A percentile compares a stretch with the other conserved stretches of the same genome.
Conservation (phyloP, 2,888 invertebrate species). For the Heterodera filipjevi region DNA sequence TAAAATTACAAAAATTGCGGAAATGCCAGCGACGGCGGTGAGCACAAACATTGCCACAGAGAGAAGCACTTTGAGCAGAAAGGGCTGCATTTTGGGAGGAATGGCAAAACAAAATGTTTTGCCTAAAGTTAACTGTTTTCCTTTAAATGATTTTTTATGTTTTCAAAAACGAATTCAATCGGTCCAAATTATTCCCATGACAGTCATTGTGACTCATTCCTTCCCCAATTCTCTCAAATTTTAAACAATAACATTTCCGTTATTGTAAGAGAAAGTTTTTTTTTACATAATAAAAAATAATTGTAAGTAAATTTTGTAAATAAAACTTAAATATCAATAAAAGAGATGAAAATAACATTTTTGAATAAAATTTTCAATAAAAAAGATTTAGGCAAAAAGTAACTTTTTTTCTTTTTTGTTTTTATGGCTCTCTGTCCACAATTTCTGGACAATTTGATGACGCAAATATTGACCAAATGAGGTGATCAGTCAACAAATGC, state of each 20-base stretch:
- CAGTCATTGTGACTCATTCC: not conserved
- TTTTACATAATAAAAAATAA: not conserved
- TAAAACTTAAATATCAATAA: not conserved
- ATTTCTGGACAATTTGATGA: not conserved
- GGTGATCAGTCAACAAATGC: not conserved
- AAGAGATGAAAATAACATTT: too few species aligned
- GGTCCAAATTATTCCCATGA: not conserved
- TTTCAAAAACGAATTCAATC: not conserved
- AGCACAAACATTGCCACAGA: slow-evolving; percentile 51
- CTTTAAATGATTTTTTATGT: too few species aligned
- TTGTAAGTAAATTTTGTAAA: not conserved
- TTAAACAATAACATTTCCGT: not conserved
- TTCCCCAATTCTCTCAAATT: not conserved
- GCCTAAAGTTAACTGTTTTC: not conserved
- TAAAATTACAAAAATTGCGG: slow-evolving; percentile 47
- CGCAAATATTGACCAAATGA: not conserved
- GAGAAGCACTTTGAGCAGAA: slow-evolving; percentile 23
- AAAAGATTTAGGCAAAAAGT: not conserved
- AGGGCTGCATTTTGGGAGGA: slow-evolving; percentile 2
- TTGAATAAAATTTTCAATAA: too few species aligned
- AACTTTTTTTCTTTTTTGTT: not conserved
- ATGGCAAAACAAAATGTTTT: not conserved
- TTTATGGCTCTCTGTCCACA: not conserved
- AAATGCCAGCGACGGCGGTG: slow-evolving; percentile 53
- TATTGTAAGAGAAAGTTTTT: not conserved